Conservation (phyloP, 1,140 invertebrate species). For the Scaptodrosophila lebanonensis region DNA sequence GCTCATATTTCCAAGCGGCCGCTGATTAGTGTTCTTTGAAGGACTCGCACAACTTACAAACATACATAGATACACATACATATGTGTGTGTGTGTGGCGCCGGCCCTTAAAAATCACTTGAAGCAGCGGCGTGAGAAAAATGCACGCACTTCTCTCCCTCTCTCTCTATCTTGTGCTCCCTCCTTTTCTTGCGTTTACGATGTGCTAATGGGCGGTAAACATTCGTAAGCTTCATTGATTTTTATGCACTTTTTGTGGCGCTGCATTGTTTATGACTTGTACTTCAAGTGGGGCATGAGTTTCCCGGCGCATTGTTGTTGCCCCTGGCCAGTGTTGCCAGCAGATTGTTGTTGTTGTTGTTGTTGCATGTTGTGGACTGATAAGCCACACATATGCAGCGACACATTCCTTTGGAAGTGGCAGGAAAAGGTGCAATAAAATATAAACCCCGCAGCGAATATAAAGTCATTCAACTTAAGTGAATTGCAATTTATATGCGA, state of each 20-base stretch:
- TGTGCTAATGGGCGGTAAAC: slow-evolving; percentile 71
- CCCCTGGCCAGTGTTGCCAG: no score
- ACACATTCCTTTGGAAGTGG: no score
- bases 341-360: no score
- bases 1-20: slow-evolving; percentile 50
- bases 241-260: slow-evolving; percentile 39
- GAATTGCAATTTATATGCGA: no score
- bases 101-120: slow-evolving; percentile 21
- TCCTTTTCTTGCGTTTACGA: slow-evolving; percentile 23
- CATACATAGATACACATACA: neutral
- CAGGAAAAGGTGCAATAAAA: no score
- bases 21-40: slow-evolving; percentile 63
- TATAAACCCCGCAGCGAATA: no score
- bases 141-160: slow-evolving; percentile 10
- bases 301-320: no score
- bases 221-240: slow-evolving; percentile 69
- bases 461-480: no score
- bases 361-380: no score
- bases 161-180: neutral
- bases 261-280: no score
- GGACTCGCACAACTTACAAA: slow-evolving; percentile 28
- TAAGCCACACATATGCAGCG: no score
- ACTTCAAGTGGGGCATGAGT: slow-evolving; percentile 59
- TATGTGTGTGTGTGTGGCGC: slow-evolving; percentile 11
- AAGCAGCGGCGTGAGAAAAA: slow-evolving; percentile 52